Base-by-base conservation (phyloP, 2,113 vertebrate genomes). In the Gasterosteus nipponicus region DNA sequence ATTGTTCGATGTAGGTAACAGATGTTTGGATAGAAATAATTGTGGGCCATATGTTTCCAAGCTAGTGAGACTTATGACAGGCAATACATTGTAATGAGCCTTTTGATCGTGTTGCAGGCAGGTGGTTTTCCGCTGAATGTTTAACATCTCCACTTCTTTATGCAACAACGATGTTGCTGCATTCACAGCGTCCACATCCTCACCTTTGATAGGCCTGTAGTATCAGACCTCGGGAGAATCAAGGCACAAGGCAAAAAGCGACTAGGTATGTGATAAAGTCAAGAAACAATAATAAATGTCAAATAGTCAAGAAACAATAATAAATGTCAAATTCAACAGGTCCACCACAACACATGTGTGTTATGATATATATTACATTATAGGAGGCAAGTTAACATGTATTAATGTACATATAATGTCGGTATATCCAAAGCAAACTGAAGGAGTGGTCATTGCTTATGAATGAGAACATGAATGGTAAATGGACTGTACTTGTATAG, bases 1-100 rank as follows among this genome's bases (percentile, higher is more conserved):
- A 33, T 10, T 19, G 9, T 33, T 39, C 6, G 22, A 63, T 42
- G 31, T 31, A 19, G 31, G 18, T 14, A 3, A 49, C 18, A 49
- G 39, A 47, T 60, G 64, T 63, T 29, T 47, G 8, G 10, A 3
- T 61, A n/a, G 59, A 69, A 51, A 64, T 42, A 44, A 65, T 59
- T 38, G 10, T 46, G 33, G 51, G 14, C 35, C 53, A 59, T 54
- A 59, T 53, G 46, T 47, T 61, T 42, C 47, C 18, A 56, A 10
- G 19, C 12, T n/a, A 16, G 22, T 42, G 6, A 51, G 44, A 60
- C 63, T 18, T 56, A 75, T 69, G 22, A 57, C 51, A 9, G 10
- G 5, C 66, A 35, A 26, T 49, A 58, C 64, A 64, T 64, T 29
- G 31, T 19, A 41, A 33, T 9, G 18, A 46, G 60, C 35, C 19